phyloP scores from a whole-genome alignment of 37 sponge, comb jelly and placozoan species.

The Cliona cf. orientalis region DNA sequence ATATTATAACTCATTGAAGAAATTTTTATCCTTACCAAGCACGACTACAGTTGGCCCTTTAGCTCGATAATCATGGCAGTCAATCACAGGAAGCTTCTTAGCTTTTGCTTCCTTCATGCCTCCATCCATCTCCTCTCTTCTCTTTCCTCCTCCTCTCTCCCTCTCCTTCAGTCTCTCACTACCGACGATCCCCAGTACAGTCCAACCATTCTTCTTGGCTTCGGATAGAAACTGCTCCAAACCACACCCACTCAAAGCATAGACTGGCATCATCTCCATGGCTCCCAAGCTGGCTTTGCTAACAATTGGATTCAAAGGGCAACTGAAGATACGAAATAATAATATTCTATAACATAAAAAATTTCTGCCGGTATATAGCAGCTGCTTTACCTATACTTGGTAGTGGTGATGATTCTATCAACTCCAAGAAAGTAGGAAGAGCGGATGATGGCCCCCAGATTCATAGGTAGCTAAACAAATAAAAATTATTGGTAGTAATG shows the following conservation, averaged over 20 bases:
- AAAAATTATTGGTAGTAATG: not conserved
- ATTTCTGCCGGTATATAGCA: not conserved
- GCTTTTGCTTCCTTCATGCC: too few relatives aligned
- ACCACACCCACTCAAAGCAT: conserved; percentile 33
- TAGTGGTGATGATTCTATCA: conserved; percentile 67
- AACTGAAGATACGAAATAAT: conserved; percentile 34
- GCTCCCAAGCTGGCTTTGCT: conserved; percentile 95
- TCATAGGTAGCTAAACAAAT: conserved; percentile 83
- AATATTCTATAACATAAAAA: not conserved
- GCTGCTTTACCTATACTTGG: conserved; percentile 52
- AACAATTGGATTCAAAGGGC: conserved; percentile 78
- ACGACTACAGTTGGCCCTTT: conserved; percentile 52
- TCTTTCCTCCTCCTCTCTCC: not conserved
- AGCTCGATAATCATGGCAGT: conserved; percentile 9
- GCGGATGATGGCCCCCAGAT: conserved; percentile 89
- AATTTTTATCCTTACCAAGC: conserved; percentile 70
- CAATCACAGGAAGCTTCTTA: not conserved
- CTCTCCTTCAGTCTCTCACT: too few relatives aligned
- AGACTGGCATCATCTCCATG: conserved; percentile 79
- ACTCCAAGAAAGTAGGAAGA: conserved; percentile 78
- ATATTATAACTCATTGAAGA: not conserved
- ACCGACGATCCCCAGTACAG: conserved; percentile 61
- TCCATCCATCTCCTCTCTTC: not conserved
- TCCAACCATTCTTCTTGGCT: conserved; percentile 52
- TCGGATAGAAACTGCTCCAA: not conserved